Evolutionary conservation across 1,140 invertebrate species (phyloP).

Genomic region (Colletes latitarsis): DNA sequence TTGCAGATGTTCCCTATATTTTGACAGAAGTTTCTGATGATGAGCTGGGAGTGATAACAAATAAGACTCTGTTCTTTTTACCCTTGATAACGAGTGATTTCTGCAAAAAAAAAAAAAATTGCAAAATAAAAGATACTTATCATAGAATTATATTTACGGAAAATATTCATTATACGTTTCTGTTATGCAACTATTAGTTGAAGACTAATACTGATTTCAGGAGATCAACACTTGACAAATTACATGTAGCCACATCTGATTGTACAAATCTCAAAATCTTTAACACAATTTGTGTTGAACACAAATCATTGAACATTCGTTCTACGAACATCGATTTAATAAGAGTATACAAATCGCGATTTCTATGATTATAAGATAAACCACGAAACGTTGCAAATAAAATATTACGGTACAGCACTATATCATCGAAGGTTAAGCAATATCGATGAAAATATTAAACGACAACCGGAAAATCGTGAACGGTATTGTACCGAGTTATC

Average conservation of each 20-base stretch:
- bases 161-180: not conserved
- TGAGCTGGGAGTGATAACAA: constrained; percentile 86
- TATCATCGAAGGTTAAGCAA: constrained; percentile 36
- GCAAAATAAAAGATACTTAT: not conserved
- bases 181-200: not conserved
- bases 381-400: not conserved
- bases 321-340: not conserved
- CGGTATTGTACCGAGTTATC: not conserved
- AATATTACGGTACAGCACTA: not conserved
- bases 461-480: not conserved
- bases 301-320: not conserved
- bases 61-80: constrained; percentile 89
- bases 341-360: not conserved
- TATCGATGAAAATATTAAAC: not conserved
- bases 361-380: not conserved
- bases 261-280: not conserved
- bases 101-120: constrained; percentile 71
- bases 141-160: not conserved
- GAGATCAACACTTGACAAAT: not conserved
- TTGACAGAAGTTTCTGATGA: constrained; percentile 89
- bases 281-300: not conserved
- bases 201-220: not conserved
- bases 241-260: not conserved
- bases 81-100: constrained; percentile 83
- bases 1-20: constrained; percentile 89